Evolutionary conservation across 2,113 vertebrate species (phyloP).

Genomic region (Planiliza haematocheilus): DNA sequence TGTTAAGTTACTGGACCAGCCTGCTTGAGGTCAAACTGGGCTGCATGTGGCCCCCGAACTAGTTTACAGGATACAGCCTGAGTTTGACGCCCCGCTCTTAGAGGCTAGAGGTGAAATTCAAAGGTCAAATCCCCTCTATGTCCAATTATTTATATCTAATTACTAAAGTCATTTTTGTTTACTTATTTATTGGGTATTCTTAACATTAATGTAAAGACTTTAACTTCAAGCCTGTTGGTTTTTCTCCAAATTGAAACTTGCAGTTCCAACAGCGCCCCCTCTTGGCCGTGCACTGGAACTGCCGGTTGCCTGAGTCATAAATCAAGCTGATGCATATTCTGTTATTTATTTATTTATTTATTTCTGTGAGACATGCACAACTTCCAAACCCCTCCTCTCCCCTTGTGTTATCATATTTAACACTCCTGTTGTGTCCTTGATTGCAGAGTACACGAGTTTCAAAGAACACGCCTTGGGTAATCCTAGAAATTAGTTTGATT

Average conservation of each 20-base stretch:
- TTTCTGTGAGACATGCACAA: conserved; percentile 17
- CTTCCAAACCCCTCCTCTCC: conserved; percentile 16
- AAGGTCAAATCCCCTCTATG: too few species aligned
- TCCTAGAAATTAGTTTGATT: conserved; percentile 49
- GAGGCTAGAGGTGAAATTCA: too few species aligned
- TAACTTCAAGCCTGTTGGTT: not conserved
- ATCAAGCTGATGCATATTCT: not conserved
- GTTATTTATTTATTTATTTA: not conserved
- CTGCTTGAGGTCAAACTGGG: too few species aligned
- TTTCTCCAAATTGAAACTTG: not conserved
- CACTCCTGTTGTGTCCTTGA: conserved; percentile 25
- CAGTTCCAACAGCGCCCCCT: conserved; percentile 33
- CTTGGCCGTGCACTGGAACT: not conserved
- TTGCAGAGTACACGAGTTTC: conserved; percentile 39
- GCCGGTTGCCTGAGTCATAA: fast-evolving
- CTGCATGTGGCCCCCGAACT: too few species aligned
- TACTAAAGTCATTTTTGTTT: too few species aligned
- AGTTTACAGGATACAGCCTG: too few species aligned
- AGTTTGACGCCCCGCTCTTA: too few species aligned
- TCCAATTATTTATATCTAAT: too few species aligned
- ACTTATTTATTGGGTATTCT: too few species aligned
- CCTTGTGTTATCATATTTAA: conserved; percentile 29
- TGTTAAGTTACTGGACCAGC: too few species aligned
- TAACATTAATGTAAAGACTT: too few species aligned
- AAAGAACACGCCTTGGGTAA: conserved; percentile 43